These are phyloP conservation scores for Polymixis flavicincta DNA, from an alignment of 2,888 invertebrate genomes.

Conservation along the genomic window DNA sequence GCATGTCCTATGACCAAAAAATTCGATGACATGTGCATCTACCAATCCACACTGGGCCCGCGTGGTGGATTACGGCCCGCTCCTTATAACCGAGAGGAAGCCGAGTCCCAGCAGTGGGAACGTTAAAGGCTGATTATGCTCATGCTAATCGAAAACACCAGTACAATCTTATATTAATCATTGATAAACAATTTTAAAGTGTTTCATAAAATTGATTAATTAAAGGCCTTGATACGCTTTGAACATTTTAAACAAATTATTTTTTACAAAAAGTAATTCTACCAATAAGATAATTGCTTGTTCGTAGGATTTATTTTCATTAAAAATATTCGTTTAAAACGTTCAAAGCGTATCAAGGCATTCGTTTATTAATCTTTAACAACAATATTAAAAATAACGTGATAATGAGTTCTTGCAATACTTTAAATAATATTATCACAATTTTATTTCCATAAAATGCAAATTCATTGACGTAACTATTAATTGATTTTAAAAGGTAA, in stretches of 20 bases:
- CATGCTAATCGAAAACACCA: not conserved
- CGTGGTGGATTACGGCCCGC: not conserved
- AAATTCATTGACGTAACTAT: too few species aligned
- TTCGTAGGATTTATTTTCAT: too few species aligned
- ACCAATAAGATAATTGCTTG: too few species aligned
- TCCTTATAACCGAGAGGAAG: not conserved
- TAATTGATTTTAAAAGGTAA: too few species aligned
- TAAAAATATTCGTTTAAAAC: too few species aligned
- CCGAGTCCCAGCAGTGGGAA: not conserved
- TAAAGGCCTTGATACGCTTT: not conserved
- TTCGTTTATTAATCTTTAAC: too few species aligned
- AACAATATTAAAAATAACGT: not conserved
- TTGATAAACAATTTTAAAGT: not conserved
- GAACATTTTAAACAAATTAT: not conserved
- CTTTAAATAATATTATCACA: not conserved
- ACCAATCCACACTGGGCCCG: not conserved
- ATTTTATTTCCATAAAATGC: too few species aligned
- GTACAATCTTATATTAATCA: not conserved
- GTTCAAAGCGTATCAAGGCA: too few species aligned
- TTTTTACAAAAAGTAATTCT: not conserved
- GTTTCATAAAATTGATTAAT: not conserved
- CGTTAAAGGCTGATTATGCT: not conserved
- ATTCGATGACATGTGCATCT: not conserved
- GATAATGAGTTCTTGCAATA: not conserved
- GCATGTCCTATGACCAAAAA: too few species aligned